phyloP scores from a whole-genome alignment of 1,140 invertebrate genomes.

The Plutomurus gul region DNA sequence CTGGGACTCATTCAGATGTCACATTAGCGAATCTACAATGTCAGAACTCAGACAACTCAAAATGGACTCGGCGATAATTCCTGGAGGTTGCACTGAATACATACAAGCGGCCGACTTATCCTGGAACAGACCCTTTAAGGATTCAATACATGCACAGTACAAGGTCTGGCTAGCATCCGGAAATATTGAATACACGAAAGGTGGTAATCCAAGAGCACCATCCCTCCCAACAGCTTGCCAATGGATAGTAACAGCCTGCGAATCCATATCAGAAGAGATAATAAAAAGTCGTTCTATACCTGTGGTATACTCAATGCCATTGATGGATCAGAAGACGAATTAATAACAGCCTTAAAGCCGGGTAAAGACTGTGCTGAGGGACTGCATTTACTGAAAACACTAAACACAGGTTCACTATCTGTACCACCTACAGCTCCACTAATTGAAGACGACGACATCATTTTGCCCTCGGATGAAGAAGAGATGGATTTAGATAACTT shows the following conservation, averaged over 20 bases:
- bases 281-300: not conserved
- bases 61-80: conserved; percentile 29
- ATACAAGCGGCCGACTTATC: conserved; percentile 52
- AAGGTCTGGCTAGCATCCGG: not conserved
- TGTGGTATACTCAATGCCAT: not conserved
- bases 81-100: conserved; percentile 50
- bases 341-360: not conserved
- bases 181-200: not conserved
- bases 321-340: not conserved
- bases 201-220: not conserved
- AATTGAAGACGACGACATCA: not conserved
- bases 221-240: not conserved
- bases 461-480: not conserved
- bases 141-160: not conserved
- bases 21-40: conserved; percentile 40
- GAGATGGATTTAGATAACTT: not conserved
- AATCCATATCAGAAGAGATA: not conserved
- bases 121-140: conserved; percentile 53
- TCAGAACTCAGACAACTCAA: not conserved
- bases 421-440: not conserved
- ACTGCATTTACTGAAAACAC: not conserved
- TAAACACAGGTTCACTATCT: too few relatives aligned
- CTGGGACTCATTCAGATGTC: not conserved
- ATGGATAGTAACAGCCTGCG: not conserved
- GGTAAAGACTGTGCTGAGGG: not conserved